Evolutionary conservation across 2,888 invertebrate species (phyloP).

Genomic region (Allolobophora icterica): DNA sequence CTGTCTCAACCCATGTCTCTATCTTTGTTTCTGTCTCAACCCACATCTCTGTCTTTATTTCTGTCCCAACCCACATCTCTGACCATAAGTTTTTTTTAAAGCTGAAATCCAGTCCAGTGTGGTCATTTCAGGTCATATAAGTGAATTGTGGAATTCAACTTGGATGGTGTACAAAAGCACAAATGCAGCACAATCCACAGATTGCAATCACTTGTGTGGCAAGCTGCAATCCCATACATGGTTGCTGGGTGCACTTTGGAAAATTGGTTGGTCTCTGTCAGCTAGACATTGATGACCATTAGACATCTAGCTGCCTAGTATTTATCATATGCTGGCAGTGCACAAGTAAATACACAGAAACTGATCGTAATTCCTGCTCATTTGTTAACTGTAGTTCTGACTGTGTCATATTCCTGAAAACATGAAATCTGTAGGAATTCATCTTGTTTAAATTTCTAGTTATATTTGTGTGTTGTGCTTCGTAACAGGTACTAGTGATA

Average conservation of each 20-base stretch:
- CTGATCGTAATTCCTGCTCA: not conserved
- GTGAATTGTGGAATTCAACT: not conserved
- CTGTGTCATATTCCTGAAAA: not conserved
- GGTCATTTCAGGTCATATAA: not conserved
- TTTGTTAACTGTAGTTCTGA: not conserved
- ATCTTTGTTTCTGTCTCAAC: no score
- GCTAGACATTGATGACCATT: not conserved
- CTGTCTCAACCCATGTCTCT: no score
- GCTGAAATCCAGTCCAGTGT: not conserved
- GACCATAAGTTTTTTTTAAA: not conserved
- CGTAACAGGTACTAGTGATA: not conserved
- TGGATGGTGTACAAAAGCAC: not conserved
- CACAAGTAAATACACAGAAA: not conserved
- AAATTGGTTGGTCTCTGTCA: not conserved
- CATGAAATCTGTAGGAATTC: no score
- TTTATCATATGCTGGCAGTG: not conserved
- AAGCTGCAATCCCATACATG: not conserved
- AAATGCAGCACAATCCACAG: not conserved
- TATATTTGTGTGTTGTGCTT: not conserved
- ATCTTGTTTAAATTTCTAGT: not conserved
- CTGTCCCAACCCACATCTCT: no score
- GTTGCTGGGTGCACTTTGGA: not conserved
- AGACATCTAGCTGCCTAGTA: not conserved
- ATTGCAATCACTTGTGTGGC: not conserved
- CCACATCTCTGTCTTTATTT: no score